A percentile compares a stretch with the other conserved stretches of the same genome.
Conservation (phyloP, 2,888 invertebrate species). For the Aspidiotus destructor region DNA sequence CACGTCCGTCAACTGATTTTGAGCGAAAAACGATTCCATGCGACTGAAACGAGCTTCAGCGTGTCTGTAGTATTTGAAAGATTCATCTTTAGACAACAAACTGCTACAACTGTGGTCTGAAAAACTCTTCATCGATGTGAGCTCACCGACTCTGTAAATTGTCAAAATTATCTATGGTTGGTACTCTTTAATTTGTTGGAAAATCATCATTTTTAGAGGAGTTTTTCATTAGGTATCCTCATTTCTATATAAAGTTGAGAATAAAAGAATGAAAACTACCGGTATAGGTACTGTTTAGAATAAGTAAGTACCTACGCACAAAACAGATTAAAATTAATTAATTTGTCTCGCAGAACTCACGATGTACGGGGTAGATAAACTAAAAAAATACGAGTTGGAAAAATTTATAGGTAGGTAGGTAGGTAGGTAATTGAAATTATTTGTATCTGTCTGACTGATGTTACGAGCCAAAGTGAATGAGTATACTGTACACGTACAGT, state of each 20-base stretch:
- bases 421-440: no score
- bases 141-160: conserved; percentile 11
- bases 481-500: no score
- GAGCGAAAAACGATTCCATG: conserved; percentile 71
- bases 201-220: no score
- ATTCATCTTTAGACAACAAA: conserved; percentile 59
- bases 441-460: no score
- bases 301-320: no score
- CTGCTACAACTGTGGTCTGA: conserved; percentile 37
- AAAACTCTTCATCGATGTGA: conserved; percentile 33
- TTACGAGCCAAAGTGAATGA: no score
- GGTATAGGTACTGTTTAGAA: not conserved
- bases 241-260: conserved; percentile 5
- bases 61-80: conserved; percentile 65
- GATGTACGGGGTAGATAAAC: no score
- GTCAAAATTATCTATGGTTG: not conserved
- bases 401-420: no score
- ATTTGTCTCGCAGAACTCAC: no score
- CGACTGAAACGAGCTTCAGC: conserved; percentile 69
- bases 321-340: not conserved
- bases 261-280: not conserved
- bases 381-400: no score
- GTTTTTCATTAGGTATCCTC: no score
- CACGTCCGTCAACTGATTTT: conserved; percentile 78
- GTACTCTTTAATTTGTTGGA: not conserved